Base-by-base conservation (phyloP, 2,113 vertebrate genomes). In the Galemys pyrenaicus region DNA sequence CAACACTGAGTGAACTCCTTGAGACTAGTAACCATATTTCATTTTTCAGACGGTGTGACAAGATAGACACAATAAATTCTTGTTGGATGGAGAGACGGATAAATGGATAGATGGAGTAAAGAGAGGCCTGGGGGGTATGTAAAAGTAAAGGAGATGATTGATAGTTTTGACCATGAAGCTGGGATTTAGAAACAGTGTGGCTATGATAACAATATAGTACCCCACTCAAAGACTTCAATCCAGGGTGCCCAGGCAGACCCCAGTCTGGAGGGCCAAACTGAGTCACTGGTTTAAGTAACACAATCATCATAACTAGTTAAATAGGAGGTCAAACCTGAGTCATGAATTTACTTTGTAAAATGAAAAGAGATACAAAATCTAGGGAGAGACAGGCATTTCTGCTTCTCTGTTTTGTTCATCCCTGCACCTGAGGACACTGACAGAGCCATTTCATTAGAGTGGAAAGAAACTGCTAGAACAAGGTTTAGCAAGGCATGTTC, bases 401-500 rank as follows among this genome's bases (percentile, higher is more conserved):
- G 9, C 39, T n/a, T 39, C 13, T 79, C 6, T 46, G 67, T 1
- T 37, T 19, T 9, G 44, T 15, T 5, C 26, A 60, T 20, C 5
- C 15, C 1, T 32, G 44, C 26, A 5, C 35, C n/a, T 30, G 16
- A 39, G 56, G 32, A 22, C 9, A 37, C 2, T 0, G 2, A 20
- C 0, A 30, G 24, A 35, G 60, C 0, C 11, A 49, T n/a, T 58
- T 74, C 1, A 5, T 32, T 3, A 19, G 6, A 22, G 10, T 26
- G 28, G 49, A 62, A 26, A 28, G 65, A 62, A 26, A 1, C 16
- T n/a, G 3, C 24, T 13, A 2, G 32, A 84, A 20, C 6, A 46
- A 17, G 22, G 10, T 7, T 70, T 51, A 46, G 3, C 16, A 67
- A 10, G 6, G 22, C 3, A 3, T 4, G 22, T 51, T 58, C 56